These are phyloP conservation scores for Daubentonia madagascariensis DNA, from an alignment of 2,113 vertebrate genomes.

Conservation along the genomic window DNA sequence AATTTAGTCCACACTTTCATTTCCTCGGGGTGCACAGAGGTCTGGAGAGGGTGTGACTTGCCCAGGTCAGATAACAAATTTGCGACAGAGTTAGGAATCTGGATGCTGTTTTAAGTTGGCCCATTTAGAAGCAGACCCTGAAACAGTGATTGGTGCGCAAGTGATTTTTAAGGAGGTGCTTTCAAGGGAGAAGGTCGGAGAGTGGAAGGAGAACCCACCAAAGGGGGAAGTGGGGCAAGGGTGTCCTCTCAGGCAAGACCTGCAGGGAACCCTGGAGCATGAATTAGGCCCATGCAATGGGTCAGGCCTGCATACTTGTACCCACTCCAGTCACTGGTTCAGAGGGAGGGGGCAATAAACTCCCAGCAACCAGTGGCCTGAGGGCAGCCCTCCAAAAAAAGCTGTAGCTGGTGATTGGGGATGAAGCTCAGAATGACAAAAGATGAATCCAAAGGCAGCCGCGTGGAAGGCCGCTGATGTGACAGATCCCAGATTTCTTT, in stretches of 20 bases:
- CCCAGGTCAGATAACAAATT: background rate
- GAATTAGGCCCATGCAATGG: too few species aligned
- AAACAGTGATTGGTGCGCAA: background rate
- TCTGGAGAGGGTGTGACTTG: background rate
- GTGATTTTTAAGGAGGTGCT: background rate
- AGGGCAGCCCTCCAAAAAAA: background rate
- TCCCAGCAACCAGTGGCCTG: background rate
- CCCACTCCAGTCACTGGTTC: background rate
- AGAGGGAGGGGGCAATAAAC: background rate
- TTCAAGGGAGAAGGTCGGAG: background rate
- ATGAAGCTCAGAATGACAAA: background rate
- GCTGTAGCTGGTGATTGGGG: background rate
- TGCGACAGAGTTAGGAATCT: background rate
- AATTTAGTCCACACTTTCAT: background rate
- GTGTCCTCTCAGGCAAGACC: too few species aligned
- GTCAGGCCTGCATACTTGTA: background rate
- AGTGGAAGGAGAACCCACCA: background rate
- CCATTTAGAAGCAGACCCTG: background rate
- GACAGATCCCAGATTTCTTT: background rate
- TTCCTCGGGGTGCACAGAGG: background rate
- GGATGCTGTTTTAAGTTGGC: background rate
- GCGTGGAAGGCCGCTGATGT: background rate
- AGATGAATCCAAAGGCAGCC: background rate
- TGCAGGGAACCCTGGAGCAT: background rate
- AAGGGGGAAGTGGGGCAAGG: background rate